Base-by-base conservation (phyloP, 2,113 vertebrate genomes). In the Danionella cerebrum region DNA sequence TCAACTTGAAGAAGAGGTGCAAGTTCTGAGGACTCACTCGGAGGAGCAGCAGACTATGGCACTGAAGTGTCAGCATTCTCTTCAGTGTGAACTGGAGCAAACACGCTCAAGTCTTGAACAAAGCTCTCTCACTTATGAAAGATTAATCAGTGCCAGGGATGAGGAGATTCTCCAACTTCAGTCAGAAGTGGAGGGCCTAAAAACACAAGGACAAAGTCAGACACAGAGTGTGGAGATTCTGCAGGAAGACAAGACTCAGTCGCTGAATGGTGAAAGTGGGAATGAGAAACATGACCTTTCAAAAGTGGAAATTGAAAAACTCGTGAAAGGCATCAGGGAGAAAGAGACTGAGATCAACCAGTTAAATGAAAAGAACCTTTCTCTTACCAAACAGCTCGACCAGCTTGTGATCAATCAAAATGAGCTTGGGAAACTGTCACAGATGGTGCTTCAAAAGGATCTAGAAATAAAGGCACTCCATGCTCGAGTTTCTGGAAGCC, bases 271-370 rank as follows among this genome's bases (percentile, higher is more conserved):
- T 69, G 95, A 98, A 78, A 94, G 92, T 27, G 94, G 89, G 44
- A 92, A 91, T 22, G 96, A 99, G 84, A 98, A 99, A 27, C 93
- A 99, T 9, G 96, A 99, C 75, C 81, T 98, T 63, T 98, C 96
- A 2, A 99, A 98, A 82, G 91, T 85, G 4, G 96, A 99, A 74
- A 91, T 95, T 2, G 91, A 96, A 57, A 88, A 83, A 58, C 79
- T 99, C 57, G 91, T 98, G 16, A 90, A 83, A 77, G 96, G 95
- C 64, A 92, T 99, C 68, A 92, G 93, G 77, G 96, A 99, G 79
- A 93, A 94, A 8, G 96, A 99, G 65, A 89, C 86, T 1, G 94
- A 99, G 77, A 98, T 99, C 64, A 88, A 88, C 67, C 89, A 93
- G 70, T 83, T 99, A 25, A 96, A 94, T 59, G 96, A 98, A 79